A percentile compares a stretch with the other conserved stretches of the same genome.
Conservation (phyloP, 2,888 invertebrate genomes). For the Elegia similella region DNA sequence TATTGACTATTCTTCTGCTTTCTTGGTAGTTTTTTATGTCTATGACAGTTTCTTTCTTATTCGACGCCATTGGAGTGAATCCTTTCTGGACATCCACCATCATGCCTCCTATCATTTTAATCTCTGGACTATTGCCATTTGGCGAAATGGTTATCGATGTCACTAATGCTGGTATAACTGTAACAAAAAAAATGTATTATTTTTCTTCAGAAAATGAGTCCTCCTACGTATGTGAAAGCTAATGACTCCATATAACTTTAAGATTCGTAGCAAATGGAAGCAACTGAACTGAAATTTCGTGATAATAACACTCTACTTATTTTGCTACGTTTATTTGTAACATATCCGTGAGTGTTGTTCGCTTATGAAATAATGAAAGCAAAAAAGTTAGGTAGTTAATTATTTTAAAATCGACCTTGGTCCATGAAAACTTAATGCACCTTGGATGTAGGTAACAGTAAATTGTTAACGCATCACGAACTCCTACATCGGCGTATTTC, state of each 20-base stretch:
- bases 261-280: too few species aligned
- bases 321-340: too few species aligned
- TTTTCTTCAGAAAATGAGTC: too few species aligned
- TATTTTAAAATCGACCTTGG: neutral
- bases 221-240: too few species aligned
- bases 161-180: conserved; percentile 62
- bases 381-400: neutral
- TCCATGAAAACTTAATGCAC: neutral
- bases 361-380: neutral
- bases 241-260: too few species aligned
- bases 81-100: conserved; percentile 57
- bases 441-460: neutral
- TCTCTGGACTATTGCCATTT: conserved; percentile 75
- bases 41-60: conserved; percentile 33
- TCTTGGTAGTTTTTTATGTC: conserved; percentile 39
- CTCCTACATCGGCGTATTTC: conserved; percentile 4
- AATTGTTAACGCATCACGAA: conserved; percentile 14
- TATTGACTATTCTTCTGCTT: conserved; percentile 38
- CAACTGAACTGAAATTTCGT: too few species aligned
- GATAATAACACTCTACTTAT: too few species aligned
- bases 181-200: conserved; percentile 46
- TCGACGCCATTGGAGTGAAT: conserved; percentile 47
- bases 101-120: conserved; percentile 67
- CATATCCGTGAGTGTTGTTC: too few species aligned
- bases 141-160: conserved; percentile 70